Evolutionary conservation across 2,113 vertebrate species (phyloP).

Genomic region (Dryoscopus gambensis): DNA sequence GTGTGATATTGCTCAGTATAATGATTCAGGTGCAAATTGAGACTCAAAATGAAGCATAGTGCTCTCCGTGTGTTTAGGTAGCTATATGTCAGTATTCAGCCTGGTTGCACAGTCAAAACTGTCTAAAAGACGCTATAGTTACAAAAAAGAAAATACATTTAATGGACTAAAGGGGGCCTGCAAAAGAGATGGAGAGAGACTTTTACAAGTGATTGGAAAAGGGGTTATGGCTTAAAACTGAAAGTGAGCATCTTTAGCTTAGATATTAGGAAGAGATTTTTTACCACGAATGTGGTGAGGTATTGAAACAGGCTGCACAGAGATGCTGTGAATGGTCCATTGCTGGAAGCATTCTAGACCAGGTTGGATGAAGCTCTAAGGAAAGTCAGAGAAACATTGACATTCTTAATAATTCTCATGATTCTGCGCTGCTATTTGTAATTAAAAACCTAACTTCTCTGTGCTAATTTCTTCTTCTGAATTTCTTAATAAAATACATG

Average conservation of each 20-base stretch:
- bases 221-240: background rate
- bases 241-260: background rate
- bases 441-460: background rate
- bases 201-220: background rate
- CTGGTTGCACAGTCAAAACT: background rate
- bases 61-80: background rate
- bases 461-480: background rate
- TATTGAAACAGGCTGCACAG: background rate
- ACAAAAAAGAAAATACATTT: background rate
- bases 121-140: background rate
- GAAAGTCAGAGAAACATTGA: background rate
- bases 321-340: background rate
- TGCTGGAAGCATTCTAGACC: background rate
- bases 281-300: background rate
- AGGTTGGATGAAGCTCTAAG: background rate
- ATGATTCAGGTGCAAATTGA: background rate
- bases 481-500: background rate
- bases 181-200: background rate
- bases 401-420: background rate
- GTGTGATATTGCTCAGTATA: background rate
- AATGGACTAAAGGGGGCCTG: background rate
- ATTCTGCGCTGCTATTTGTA: background rate
- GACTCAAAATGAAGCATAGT: background rate
- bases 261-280: background rate
- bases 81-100: background rate